Evolutionary conservation across 2,797 vertebrate genomes (phyloP).

Genomic region (Phataginus tricuspis): DNA sequence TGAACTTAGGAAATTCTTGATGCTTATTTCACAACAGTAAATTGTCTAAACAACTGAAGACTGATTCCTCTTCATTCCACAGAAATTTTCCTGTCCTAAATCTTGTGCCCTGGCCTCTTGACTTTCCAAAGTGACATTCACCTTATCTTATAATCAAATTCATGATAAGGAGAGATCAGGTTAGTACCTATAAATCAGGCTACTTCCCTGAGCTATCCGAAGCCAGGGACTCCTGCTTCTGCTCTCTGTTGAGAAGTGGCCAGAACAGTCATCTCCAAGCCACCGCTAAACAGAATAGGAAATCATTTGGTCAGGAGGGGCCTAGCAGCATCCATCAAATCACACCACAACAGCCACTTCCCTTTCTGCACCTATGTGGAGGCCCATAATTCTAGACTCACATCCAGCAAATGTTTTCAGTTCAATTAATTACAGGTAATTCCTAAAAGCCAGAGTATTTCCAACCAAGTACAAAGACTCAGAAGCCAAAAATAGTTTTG

Average conservation of each 20-base stretch:
- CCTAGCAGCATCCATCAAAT: background rate
- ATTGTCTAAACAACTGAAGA: background rate
- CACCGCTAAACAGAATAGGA: background rate
- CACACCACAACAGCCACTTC: background rate
- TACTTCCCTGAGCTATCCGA: background rate
- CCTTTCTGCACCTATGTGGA: background rate
- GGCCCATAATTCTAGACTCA: background rate
- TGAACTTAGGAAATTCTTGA: background rate
- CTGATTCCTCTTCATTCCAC: background rate
- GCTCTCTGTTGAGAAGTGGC: background rate
- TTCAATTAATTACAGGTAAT: background rate
- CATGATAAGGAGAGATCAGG: background rate
- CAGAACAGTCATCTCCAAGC: background rate
- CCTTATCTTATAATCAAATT: background rate
- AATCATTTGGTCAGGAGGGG: background rate
- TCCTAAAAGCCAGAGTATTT: conserved; percentile 47
- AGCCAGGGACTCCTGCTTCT: background rate
- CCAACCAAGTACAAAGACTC: background rate
- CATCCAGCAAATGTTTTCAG: background rate
- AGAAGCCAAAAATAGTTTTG: background rate
- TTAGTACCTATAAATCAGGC: background rate
- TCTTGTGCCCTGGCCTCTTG: background rate
- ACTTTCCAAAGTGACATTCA: background rate
- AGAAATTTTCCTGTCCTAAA: background rate
- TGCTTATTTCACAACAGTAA: background rate